Base-by-base conservation (phyloP, 2,797 vertebrate genomes). In the Pangasius sanitwongsei region DNA sequence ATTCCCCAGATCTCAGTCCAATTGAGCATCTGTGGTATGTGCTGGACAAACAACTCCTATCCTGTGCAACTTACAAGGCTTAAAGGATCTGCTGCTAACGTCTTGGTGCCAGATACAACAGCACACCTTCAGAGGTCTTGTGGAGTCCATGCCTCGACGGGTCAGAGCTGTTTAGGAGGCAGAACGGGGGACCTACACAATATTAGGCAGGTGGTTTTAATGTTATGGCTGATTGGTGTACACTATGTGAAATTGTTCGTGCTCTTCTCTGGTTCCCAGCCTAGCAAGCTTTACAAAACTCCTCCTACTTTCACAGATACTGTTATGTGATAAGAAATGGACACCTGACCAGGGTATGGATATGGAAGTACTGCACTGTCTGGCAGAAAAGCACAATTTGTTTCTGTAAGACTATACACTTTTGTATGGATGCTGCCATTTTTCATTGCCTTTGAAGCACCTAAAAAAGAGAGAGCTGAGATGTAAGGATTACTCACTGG, bases 381-480 rank as follows among this genome's bases (percentile, higher is more conserved):
- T 18, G 6, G 6, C 11, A 18, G 37, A 65, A 65, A 44, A 44
- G 57, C 31, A 81, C 77, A 20, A 57, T 65, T 28, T 86, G 53
- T 41, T 81, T 55, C 13, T 87, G 2, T 44, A 59, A 59, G 15
- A 6, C 61, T 18, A 31, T 8, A 3, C 44, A 72, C 55, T 11
- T 41, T 8, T 65, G n/a, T 65, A 50, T 18, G 23, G 18, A 37
- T 75, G 18, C 16, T 88, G 44, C 13, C 1, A 8, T 81, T 72
- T 59, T 88, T 77, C 13, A 75, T 44, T 88, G 12, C 70, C 34
- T 84, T 84, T 63, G 28, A 34, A 67, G 31, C 20, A 75, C 41
- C 59, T 59, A 59, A 61, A 72, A 57, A 41, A 57, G 53, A 81
- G 69, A 63, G n/a, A 74, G 55, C 25, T 53, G 41, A 67, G 59